Evolutionary conservation across 23 tunicate genomes (phyloP), one percentile per base, ranked within the genome.

Genomic region (Halocynthia roretzi): DNA sequence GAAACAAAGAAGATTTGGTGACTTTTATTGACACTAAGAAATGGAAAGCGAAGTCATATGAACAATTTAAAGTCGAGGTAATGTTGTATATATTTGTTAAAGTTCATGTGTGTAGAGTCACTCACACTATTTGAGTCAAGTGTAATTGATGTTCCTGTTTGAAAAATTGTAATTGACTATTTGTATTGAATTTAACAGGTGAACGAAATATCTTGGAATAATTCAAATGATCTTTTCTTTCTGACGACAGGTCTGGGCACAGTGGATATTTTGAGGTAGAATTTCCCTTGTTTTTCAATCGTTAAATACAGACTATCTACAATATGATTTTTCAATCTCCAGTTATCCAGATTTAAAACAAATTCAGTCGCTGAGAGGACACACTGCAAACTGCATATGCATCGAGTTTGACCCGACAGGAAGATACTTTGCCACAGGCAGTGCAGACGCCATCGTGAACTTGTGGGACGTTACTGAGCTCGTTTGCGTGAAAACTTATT

Each of bases 41-140:
- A 31, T 80, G 77, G 82, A 89, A 89, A 79, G 83, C 86, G 15
- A 75, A 75, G 61, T 75, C 91, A 14, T 77, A 89, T 54, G 88
- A 96, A 70, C 99, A 96, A 51, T 96, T 96, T 62, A 96, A 96
- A 89, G 95, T 96, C n/a, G 99, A 96, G 81, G 99, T 92, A 67
- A 21, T 65, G 5, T 53, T 53, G 10, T 9, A 10, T 15, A 20
- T 15, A 20, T 10, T 65, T 8, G 22, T 19, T 63, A 63, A 19
- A 7, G 8, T 63, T 70, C 56, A 70, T 49, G 44, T 51, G n/a
- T 10, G 12, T 10, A 56, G 62, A 10, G 62, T 56, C 10, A 10
- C 12, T 56, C 10, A 10, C 11, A 56, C 10, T 56, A 56, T 10
- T 56, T 56, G 62, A 56, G 62, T 56, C 12, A 12, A 56, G 10